These are phyloP conservation scores for Brachionus rubens DNA, from an alignment of 1,140 invertebrate genomes.

Conservation along the genomic window DNA sequence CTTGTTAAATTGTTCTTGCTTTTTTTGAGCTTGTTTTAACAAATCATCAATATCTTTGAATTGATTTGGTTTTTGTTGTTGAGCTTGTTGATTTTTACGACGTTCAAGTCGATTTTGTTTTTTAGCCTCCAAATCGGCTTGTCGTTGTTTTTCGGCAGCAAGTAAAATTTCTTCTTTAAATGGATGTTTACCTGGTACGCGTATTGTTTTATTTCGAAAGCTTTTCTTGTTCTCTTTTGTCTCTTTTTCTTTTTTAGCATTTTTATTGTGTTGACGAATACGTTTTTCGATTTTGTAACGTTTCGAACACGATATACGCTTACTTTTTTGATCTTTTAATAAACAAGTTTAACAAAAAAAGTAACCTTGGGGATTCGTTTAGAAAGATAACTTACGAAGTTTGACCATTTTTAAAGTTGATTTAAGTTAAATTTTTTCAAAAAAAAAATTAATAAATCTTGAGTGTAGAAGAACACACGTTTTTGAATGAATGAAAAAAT, in stretches of 20 bases:
- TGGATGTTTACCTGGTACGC: constrained; percentile 34
- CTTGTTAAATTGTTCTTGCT: constrained; percentile 7
- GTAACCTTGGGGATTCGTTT: neutral
- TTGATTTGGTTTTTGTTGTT: neutral
- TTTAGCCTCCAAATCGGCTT: constrained; percentile 3
- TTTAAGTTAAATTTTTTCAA: constrained; percentile 1
- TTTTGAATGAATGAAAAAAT: no score
- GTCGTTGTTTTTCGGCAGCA: constrained; percentile 34
- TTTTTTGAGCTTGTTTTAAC: neutral
- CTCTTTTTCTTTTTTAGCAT: constrained; percentile 38
- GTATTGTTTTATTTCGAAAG: neutral
- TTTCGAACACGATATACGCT: neutral
- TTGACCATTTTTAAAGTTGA: constrained; percentile 2
- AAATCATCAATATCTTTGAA: constrained; percentile 24
- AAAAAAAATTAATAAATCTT: neutral
- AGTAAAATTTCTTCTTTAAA: constrained; percentile 39
- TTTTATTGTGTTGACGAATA: constrained; percentile 42
- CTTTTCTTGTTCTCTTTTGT: neutral
- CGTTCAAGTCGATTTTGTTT: constrained; percentile 17
- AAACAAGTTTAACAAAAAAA: neutral
- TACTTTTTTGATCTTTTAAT: constrained; percentile 45
- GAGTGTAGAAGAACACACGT: no score
- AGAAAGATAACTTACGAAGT: neutral
- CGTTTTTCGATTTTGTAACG: constrained; percentile 39
- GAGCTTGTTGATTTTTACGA: constrained; percentile 2